phyloP scores from a whole-genome alignment of 2,113 vertebrate genomes.

The Melanerpes formicivorus region DNA sequence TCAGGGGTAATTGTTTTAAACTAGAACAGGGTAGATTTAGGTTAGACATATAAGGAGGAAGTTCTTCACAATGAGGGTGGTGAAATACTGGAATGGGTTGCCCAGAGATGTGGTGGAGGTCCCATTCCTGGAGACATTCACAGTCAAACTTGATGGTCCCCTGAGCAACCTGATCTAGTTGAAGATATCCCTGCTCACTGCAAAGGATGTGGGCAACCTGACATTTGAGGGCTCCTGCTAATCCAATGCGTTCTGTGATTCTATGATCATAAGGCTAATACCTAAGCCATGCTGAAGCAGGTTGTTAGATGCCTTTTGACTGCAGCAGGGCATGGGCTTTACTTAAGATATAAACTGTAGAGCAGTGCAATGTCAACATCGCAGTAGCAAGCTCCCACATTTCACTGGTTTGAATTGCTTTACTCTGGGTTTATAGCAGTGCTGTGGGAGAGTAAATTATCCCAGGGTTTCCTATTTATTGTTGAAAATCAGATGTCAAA shows the following conservation, averaged over 20 bases:
- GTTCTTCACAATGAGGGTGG: too few species aligned
- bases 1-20: background rate
- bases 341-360: slow-evolving; percentile 6
- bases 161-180: too few species aligned
- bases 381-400: background rate
- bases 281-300: background rate
- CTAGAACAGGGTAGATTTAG: too few species aligned
- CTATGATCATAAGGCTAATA: background rate
- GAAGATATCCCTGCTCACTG: too few species aligned
- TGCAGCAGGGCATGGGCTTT: background rate
- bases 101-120: too few species aligned
- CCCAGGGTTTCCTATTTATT: background rate
- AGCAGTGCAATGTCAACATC: background rate
- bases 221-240: too few species aligned
- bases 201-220: too few species aligned
- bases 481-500: slow-evolving; percentile 9
- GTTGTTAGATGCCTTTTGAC: background rate
- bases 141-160: too few species aligned
- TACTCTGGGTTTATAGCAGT: background rate
- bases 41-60: too few species aligned
- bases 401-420: background rate
- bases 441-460: background rate
- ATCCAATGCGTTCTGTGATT: too few species aligned
- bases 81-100: too few species aligned
- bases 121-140: too few species aligned